phyloP scores from a whole-genome alignment of 2,113 vertebrate species.

The Oxyruncus cristatus region DNA sequence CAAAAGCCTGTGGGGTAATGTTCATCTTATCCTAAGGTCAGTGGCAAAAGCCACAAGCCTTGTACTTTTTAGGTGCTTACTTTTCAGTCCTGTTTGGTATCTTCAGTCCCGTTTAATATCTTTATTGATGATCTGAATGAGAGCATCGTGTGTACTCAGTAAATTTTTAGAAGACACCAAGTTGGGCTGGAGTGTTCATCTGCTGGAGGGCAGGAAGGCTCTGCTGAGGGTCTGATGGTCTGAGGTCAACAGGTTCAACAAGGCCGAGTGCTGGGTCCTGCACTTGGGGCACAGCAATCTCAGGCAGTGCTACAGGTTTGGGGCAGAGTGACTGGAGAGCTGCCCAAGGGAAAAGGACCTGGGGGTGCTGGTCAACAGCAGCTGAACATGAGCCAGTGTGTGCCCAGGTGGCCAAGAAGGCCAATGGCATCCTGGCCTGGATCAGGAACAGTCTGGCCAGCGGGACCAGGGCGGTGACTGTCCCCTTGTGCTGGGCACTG shows the following conservation, averaged over 20 bases:
- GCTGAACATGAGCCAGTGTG: neutral
- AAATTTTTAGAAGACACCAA: neutral
- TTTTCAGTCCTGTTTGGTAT: neutral
- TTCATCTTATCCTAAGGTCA: neutral
- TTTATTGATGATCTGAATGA: neutral
- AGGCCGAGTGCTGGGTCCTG: neutral
- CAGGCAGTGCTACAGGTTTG: neutral
- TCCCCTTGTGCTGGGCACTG: neutral
- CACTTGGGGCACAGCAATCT: neutral
- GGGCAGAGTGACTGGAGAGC: neutral
- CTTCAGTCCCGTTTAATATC: neutral
- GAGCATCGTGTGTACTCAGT: neutral
- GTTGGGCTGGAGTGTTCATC: neutral
- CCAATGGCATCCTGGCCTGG: neutral
- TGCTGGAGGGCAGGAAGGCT: neutral
- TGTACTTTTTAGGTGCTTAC: neutral
- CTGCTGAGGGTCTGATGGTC: neutral
- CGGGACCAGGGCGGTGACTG: neutral
- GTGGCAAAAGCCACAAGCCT: neutral
- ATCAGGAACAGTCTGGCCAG: neutral
- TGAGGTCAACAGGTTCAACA: neutral
- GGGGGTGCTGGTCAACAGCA: neutral
- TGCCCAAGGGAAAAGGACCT: neutral
- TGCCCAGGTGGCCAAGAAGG: neutral
- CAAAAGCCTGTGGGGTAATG: neutral